Conservation (phyloP, 2,113 vertebrate species). For the Melanerpes formicivorus region DNA sequence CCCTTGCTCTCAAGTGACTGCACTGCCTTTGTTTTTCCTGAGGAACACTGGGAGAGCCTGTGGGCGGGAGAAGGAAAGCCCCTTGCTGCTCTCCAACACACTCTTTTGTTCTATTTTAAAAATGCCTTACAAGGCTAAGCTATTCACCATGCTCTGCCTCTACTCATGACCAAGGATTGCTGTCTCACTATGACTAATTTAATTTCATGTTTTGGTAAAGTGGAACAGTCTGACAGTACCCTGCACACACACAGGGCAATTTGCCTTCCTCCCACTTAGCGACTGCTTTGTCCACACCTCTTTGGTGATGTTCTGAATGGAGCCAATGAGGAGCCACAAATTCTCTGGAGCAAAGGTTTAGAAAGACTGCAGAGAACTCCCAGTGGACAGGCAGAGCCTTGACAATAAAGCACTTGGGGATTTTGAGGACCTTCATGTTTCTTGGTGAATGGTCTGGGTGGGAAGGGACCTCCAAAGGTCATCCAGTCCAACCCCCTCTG, state of each 20-base stretch:
- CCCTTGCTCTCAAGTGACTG: not conserved
- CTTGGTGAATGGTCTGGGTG: not conserved
- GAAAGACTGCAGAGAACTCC: not conserved
- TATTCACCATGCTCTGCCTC: not conserved
- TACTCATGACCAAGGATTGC: not conserved
- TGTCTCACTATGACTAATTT: not conserved
- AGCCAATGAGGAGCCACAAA: not conserved
- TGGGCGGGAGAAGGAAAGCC: not conserved
- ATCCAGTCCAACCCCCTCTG: too few relatives aligned
- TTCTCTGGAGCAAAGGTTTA: not conserved
- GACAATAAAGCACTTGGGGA: not conserved
- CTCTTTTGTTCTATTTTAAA: not conserved
- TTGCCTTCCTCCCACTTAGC: not conserved
- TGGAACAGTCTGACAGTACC: not conserved
- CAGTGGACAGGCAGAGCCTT: not conserved
- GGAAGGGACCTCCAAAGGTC: too few relatives aligned
- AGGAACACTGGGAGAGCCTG: not conserved
- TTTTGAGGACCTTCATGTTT: not conserved
- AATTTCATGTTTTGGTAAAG: not conserved
- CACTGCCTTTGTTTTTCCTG: not conserved
- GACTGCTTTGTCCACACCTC: not conserved
- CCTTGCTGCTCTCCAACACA: rapidly evolving
- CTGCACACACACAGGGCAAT: not conserved
- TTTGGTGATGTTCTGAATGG: not conserved
- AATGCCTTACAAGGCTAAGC: not conserved